phyloP scores from a whole-genome alignment of 2,888 invertebrate genomes.

The Fabriciana adippe region DNA sequence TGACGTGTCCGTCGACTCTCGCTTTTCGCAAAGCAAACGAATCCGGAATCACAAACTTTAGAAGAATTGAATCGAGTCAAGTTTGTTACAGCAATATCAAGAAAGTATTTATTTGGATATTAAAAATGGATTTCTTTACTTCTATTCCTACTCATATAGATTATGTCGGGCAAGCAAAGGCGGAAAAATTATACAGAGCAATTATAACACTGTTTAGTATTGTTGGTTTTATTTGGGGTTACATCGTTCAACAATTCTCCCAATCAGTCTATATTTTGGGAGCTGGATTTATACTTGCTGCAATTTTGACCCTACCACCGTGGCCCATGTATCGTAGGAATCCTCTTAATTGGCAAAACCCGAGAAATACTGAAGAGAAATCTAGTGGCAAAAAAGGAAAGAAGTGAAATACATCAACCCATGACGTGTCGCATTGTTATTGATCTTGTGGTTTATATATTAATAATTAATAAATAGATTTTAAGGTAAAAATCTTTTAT shows the following conservation, averaged over 20 bases:
- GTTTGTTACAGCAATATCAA: background rate
- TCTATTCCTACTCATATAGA: conserved; percentile 84
- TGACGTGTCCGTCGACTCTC: too few species aligned
- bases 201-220: conserved; percentile 95
- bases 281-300: conserved; percentile 94
- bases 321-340: conserved; percentile 97
- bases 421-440: conserved; percentile 40
- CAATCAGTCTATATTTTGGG: conserved; percentile 96
- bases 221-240: conserved; percentile 96
- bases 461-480: conserved; percentile 40
- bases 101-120: background rate
- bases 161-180: conserved; percentile 94
- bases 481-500: conserved; percentile 41
- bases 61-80: too few species aligned
- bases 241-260: conserved; percentile 96
- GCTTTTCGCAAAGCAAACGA: too few species aligned
- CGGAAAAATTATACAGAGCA: conserved; percentile 93
- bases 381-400: conserved; percentile 80
- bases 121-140: conserved; percentile 71
- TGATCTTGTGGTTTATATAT: conserved; percentile 23
- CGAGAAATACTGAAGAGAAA: conserved; percentile 74
- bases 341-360: conserved; percentile 95
- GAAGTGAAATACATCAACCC: conserved; percentile 52
- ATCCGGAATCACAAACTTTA: too few species aligned
- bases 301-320: conserved; percentile 94